Evolutionary conservation across 2,888 invertebrate species (phyloP), one percentile per base, ranked within the genome.

Genomic region (Ophioninae sp.): DNA sequence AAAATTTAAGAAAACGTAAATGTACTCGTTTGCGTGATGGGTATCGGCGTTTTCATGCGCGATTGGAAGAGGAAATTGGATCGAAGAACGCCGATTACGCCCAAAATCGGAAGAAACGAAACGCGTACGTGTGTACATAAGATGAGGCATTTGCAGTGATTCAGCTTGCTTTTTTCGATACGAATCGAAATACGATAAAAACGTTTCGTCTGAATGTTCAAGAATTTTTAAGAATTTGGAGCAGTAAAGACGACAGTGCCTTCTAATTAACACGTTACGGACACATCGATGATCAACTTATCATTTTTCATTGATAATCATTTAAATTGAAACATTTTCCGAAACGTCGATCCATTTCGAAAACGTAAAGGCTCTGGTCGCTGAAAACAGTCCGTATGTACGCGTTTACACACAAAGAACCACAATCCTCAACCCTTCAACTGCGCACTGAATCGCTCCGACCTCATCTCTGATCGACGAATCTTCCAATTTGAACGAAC

Each of bases 351-450:
- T 51, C 17, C 5, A 17, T 51, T 51, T 51, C 44, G 44, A 44
- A 3, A 51, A 51, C 13, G 17, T 3, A 51, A 51, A 17, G 17
- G 17, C 17, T 51, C 17, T 13, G 2, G 51, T 51, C 51, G 51
- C 51, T 51, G 17, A 17, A 51, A 51, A 13, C 51, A 51, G 17
- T 6, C 51, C 13, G 51, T 51, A 81, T 78, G 80, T 75, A 85
- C 82, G 71, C 71, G 73, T 80, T 75, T 74, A 86, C 71, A 86
- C 71, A 85, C 71, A 51, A 30, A 81, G 82, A 76, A 83, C 77
- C 77, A 30, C 30, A 30, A 30, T 30, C 30, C 30, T 30, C 30
- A 30, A 30, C 30, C 30, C 30, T 30, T 30, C 30, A 3, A 30
- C 30, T 30, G 30, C 30, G 3, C 3, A 30, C 30, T 3, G 30